phyloP scores from a whole-genome alignment of 2,888 invertebrate genomes.

The Eubasilissa splendida region DNA sequence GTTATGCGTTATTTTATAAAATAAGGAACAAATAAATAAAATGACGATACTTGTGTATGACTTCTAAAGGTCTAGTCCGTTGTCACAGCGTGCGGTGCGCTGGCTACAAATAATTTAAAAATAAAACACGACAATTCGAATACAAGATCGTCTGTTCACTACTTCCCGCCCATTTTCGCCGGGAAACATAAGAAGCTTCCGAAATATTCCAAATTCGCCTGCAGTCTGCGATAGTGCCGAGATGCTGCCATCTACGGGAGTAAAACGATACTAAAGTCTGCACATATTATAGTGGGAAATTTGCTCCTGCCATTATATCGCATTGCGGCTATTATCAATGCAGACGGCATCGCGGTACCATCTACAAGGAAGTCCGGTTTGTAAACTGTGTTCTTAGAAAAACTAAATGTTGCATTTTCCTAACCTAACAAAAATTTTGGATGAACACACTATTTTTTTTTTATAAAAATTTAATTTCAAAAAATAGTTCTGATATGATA shows the following conservation, averaged over 20 bases:
- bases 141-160: background rate
- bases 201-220: background rate
- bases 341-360: background rate
- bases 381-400: background rate
- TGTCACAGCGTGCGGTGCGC: too few species aligned
- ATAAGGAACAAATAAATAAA: too few species aligned
- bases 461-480: too few species aligned
- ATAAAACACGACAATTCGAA: background rate
- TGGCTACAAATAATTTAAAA: too few species aligned
- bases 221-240: constrained; percentile 5
- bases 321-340: constrained; percentile 1
- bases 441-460: too few species aligned
- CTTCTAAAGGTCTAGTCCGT: too few species aligned
- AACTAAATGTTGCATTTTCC: too few species aligned
- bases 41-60: too few species aligned
- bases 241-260: background rate
- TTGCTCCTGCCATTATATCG: background rate
- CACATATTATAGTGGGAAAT: constrained; percentile 29
- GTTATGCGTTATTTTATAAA: too few species aligned
- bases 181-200: background rate
- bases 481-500: too few species aligned
- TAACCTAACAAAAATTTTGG: too few species aligned
- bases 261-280: constrained; percentile 25
- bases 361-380: background rate
- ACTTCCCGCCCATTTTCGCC: background rate